phyloP scores from a whole-genome alignment of 92 coral and sea anemone species.

The Siderastrea radians region DNA sequence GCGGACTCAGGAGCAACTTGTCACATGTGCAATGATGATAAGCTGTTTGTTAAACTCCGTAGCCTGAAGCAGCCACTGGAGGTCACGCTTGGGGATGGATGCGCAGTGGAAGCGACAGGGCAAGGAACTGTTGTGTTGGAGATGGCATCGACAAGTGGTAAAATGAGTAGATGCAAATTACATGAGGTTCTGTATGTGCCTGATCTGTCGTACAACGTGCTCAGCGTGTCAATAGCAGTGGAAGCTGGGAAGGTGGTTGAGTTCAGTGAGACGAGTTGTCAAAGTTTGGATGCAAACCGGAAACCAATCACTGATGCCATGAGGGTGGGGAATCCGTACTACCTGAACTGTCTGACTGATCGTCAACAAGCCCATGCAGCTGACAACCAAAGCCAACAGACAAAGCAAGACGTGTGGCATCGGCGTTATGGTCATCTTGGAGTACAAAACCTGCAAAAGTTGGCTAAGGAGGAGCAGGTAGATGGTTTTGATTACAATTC shows the following conservation, averaged over 20 bases:
- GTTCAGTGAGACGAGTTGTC: constrained; percentile 66
- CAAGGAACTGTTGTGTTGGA: constrained; percentile 52
- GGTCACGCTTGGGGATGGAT: constrained; percentile 10
- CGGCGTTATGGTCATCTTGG: constrained; percentile 74
- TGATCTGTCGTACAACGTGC: constrained; percentile 59
- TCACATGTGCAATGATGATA: constrained; percentile 63
- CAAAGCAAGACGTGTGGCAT: constrained; percentile 70
- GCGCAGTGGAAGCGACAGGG: constrained; percentile 58
- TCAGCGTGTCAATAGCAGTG: constrained; percentile 65
- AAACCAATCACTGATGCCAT: constrained; percentile 60
- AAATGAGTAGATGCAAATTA: constrained; percentile 50
- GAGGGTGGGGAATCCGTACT: constrained; percentile 61
- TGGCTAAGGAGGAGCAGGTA: constrained; percentile 30
- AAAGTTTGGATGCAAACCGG: constrained; percentile 48
- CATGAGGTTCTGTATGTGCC: constrained; percentile 72
- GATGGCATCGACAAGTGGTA: constrained; percentile 19
- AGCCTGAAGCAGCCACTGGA: constrained; percentile 62
- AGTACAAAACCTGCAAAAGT: constrained; percentile 31
- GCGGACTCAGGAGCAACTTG: constrained; percentile 76
- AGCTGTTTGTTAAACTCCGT: constrained; percentile 48
- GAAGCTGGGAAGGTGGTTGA: constrained; percentile 63
- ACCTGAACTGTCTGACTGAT: constrained; percentile 27
- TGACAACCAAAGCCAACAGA: constrained; percentile 6
- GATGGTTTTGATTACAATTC: constrained; percentile 55
- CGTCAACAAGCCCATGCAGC: constrained; percentile 2